phyloP scores from a whole-genome alignment of 2,113 vertebrate species.

The Passer montanus region DNA sequence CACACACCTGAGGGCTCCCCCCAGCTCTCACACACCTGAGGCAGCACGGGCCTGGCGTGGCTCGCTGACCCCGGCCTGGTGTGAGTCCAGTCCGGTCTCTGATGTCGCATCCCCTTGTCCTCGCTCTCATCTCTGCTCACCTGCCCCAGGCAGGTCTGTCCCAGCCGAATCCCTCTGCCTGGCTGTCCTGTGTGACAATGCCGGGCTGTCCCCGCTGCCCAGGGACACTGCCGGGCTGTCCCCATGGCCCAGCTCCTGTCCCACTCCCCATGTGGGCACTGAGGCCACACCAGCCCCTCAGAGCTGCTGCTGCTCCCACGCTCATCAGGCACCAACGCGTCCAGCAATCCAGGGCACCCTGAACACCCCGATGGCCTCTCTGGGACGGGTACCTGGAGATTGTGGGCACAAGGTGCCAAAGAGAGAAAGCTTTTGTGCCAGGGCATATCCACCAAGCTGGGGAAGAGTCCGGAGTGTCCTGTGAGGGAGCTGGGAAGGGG shows the following conservation, averaged over 20 bases:
- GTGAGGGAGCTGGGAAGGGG: background rate
- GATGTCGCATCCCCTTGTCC: background rate
- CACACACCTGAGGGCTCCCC: too few species aligned
- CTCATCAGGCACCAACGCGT: rapidly evolving
- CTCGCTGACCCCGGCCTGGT: background rate
- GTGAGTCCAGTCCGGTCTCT: too few species aligned
- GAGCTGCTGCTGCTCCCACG: background rate
- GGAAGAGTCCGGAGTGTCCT: background rate
- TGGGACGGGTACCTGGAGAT: rapidly evolving
- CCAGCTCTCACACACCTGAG: background rate
- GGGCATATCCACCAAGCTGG: background rate
- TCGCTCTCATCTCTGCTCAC: background rate
- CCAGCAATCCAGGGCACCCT: background rate
- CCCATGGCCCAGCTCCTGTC: too few species aligned
- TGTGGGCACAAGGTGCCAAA: background rate
- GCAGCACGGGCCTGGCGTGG: rapidly evolving
- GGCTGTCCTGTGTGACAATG: too few species aligned
- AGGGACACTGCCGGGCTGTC: too few species aligned
- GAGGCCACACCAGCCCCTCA: too few species aligned
- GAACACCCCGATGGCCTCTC: too few species aligned
- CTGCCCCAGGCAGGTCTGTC: background rate
- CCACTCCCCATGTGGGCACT: rapidly evolving
- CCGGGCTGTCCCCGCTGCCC: background rate
- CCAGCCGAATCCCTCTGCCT: background rate
- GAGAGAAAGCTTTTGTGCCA: rapidly evolving